Evolutionary conservation across 64 coral and sea anemone species (phyloP).

Genomic region (Exaiptasia diaphana): DNA sequence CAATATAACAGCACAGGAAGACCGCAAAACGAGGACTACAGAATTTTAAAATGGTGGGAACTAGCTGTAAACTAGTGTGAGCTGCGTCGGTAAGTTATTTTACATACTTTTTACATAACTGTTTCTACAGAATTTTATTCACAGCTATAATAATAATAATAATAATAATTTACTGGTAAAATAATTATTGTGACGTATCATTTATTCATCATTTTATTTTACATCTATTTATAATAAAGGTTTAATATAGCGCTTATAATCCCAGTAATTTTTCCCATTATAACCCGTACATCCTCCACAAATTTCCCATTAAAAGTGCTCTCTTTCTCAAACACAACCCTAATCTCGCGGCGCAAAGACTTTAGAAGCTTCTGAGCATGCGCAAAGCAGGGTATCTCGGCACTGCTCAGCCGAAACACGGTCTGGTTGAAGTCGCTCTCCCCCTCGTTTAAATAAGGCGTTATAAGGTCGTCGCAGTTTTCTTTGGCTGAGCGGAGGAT

Average conservation of each 20-base stretch:
- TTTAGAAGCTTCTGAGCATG: constrained; percentile 75
- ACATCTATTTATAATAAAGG: constrained; percentile 74
- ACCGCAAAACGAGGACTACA: no score
- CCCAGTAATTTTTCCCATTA: constrained; percentile 62
- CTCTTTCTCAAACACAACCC: constrained; percentile 67
- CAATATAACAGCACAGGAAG: no score
- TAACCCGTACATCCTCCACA: constrained; percentile 76
- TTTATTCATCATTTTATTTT: no score
- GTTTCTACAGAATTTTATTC: no score
- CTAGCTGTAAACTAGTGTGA: no score
- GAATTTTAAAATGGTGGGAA: no score
- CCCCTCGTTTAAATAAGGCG: constrained; percentile 65
- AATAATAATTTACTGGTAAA: no score
- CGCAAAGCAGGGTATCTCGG: constrained; percentile 68
- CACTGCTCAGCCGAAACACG: constrained; percentile 56
- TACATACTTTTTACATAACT: no score
- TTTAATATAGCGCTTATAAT: constrained; percentile 53
- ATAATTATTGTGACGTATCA: no score
- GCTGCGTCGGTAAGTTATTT: no score
- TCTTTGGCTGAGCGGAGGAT: constrained; percentile 83
- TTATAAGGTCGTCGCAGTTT: constrained; percentile 60
- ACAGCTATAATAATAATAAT: no score
- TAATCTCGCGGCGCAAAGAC: constrained; percentile 69
- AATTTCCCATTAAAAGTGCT: constrained; percentile 86
- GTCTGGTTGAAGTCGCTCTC: constrained; percentile 68